phyloP scores from a whole-genome alignment of 2,888 invertebrate species.

The Agonopterix heracliana region DNA sequence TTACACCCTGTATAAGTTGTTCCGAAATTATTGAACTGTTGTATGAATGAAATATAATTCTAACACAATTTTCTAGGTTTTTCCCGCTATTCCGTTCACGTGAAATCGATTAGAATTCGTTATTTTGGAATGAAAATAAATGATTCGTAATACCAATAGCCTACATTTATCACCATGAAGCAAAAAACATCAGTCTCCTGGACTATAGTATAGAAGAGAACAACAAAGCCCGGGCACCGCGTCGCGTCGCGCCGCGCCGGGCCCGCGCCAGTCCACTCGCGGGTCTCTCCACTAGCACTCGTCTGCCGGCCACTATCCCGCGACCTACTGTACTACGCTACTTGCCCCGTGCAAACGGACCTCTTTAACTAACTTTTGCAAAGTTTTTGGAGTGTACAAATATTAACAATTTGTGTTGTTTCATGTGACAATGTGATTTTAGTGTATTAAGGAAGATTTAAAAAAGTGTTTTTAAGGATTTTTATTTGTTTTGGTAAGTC shows the following conservation, averaged over 20 bases:
- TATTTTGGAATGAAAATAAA: too few relatives aligned
- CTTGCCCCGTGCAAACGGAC: not conserved
- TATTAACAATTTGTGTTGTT: not conserved
- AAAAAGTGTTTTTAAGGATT: too few relatives aligned
- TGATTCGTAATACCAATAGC: too few relatives aligned
- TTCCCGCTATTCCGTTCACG: too few relatives aligned
- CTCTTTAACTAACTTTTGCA: not conserved
- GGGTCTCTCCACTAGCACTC: conserved; percentile 4
- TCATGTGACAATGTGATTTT: not conserved
- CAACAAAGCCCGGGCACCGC: not conserved
- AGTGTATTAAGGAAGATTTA: too few relatives aligned
- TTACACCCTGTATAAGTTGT: too few relatives aligned
- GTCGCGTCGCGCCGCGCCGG: not conserved
- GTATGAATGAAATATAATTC: too few relatives aligned
- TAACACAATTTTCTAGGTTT: too few relatives aligned
- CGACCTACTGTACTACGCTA: not conserved
- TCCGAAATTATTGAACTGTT: too few relatives aligned
- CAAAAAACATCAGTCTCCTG: not conserved
- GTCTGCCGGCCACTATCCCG: not conserved
- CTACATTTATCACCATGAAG: too few relatives aligned
- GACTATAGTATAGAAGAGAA: not conserved
- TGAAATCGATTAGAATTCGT: too few relatives aligned
- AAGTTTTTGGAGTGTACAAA: not conserved
- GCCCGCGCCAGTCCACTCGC: conserved; percentile 14
- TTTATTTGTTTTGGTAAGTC: too few relatives aligned